phyloP scores from a whole-genome alignment of 2,113 vertebrate species.

The Spizaetus ornatus region DNA sequence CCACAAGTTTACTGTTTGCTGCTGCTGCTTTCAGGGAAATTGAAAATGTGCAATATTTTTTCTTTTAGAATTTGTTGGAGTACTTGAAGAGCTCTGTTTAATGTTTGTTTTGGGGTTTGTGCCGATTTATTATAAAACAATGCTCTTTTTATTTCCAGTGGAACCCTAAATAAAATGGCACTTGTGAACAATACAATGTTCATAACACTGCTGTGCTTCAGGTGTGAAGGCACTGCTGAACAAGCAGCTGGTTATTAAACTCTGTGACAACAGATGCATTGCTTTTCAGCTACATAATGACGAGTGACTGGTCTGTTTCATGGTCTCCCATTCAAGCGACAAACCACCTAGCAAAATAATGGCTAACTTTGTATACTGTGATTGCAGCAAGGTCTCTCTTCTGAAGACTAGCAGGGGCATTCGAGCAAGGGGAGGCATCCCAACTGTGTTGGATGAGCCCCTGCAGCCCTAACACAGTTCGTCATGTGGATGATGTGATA shows the following conservation, averaged over 20 bases:
- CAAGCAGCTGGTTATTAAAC: background rate
- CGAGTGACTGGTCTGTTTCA: background rate
- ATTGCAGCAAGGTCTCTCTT: background rate
- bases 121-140: background rate
- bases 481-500: fast-evolving
- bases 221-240: background rate
- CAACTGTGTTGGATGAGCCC: background rate
- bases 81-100: background rate
- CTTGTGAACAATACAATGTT: background rate
- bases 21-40: background rate
- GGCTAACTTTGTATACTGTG: background rate
- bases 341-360: background rate
- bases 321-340: background rate
- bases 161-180: background rate
- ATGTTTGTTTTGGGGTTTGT: background rate
- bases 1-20: background rate
- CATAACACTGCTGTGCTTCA: background rate
- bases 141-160: background rate
- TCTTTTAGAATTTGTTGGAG: background rate
- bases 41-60: background rate
- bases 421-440: background rate
- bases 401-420: background rate
- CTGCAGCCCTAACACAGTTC: background rate
- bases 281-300: background rate
- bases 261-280: background rate